Evolutionary conservation across 1,140 invertebrate species (phyloP).

Genomic region (Laodelphax striatellus): DNA sequence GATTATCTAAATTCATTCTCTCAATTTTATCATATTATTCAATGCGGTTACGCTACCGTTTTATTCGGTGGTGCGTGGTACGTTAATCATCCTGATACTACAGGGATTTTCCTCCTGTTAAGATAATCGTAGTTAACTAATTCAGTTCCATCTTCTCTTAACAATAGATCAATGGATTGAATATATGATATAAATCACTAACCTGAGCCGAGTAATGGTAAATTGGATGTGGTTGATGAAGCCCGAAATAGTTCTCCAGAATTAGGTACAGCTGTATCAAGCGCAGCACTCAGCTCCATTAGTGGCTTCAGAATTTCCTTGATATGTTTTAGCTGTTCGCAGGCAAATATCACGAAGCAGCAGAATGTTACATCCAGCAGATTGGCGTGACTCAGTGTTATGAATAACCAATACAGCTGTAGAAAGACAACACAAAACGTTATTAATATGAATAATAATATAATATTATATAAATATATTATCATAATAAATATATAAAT

Average conservation of each 20-base stretch:
- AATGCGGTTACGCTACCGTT: too few species aligned
- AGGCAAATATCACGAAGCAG: slow-evolving; percentile 70
- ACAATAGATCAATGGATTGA: too few species aligned
- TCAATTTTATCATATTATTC: too few species aligned
- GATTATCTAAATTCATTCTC: too few species aligned
- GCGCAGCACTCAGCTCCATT: slow-evolving; percentile 67
- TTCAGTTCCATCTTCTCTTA: too few species aligned
- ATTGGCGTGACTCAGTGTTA: slow-evolving; percentile 57
- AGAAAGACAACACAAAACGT: slow-evolving; percentile 6
- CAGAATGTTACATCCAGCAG: slow-evolving; percentile 65
- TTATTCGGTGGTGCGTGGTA: too few species aligned
- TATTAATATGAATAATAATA: too few species aligned
- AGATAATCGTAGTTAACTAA: too few species aligned
- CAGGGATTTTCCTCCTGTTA: too few species aligned
- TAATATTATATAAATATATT: too few species aligned
- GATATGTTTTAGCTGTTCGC: slow-evolving; percentile 69
- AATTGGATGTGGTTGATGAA: slow-evolving; percentile 16
- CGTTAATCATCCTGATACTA: too few species aligned
- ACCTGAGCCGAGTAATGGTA: slow-evolving; percentile 3
- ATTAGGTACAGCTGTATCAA: slow-evolving; percentile 67
- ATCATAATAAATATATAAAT: too few species aligned
- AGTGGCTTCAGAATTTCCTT: slow-evolving; percentile 74
- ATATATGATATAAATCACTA: background rate
- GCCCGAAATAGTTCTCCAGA: slow-evolving; percentile 61
- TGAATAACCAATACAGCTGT: slow-evolving; percentile 59